Evolutionary conservation across 2,797 vertebrate species (phyloP), one percentile per base, ranked within the genome.

Genomic region (Ataeniobius toweri): DNA sequence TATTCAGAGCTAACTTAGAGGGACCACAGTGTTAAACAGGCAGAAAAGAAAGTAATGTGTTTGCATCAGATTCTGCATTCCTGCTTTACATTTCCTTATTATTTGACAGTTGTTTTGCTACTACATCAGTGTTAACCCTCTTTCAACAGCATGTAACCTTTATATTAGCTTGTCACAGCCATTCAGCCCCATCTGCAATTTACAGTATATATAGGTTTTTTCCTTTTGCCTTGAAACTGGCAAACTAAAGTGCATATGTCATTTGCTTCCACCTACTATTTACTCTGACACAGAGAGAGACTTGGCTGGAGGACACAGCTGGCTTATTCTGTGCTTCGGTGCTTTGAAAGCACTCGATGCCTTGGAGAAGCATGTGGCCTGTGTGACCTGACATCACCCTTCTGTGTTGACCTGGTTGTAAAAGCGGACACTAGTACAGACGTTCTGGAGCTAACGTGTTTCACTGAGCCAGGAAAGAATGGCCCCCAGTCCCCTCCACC

Each of bases 341-440:
- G 76, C 82, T 84, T 79, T 86, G 82, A 88, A 83, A 73, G 71
- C 65, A 75, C 79, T 80, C 55, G 26, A 67, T 75, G 77, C 63
- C 74, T 89, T 31, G 7, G 83, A 84, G 73, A 85, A 81, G 56
- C 75, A 36, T 50, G 76, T 12, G 55, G 75, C 77, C 76, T 41
- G 51, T 46, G 68, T 87, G 87, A 88, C 87, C 85, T 61, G 80
- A 85, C 88, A 77, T 67, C 44, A 46, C 55, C 39, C 56, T 67
- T 26, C 71, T 10, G 6, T 65, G 83, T 83, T 53, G 53, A 83
- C 80, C 82, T 77, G 86, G 82, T 83, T 84, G 76, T 86, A 82
- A 80, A 81, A 88, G 41, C 72, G 80, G 70, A 82, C 73, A 72
- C 63, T 41, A n/a, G 72, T 6, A 20, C 80, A 31, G 31, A 82